A percentile compares a stretch with the other conserved stretches of the same genome.
Conservation (phyloP, 2,797 vertebrate genomes). For the Xenentodon cancila region DNA sequence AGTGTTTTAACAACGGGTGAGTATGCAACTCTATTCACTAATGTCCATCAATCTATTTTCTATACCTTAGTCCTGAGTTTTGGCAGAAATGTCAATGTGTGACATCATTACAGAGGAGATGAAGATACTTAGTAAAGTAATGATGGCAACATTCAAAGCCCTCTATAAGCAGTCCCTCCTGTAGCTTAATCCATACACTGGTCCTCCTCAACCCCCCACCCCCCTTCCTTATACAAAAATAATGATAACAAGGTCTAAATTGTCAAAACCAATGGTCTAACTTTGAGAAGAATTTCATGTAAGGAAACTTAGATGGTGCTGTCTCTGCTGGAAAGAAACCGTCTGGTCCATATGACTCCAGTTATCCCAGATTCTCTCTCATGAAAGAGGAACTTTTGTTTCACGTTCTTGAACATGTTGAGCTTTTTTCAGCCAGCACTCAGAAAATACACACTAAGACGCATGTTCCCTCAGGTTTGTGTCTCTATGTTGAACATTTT, state of each 20-base stretch:
- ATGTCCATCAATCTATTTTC: too few species aligned
- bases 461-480: constrained; percentile 20
- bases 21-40: too few species aligned
- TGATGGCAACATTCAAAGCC: too few species aligned
- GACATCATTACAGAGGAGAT: too few species aligned
- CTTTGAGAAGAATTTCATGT: constrained; percentile 40
- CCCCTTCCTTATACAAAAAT: not conserved
- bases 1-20: too few species aligned
- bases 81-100: too few species aligned
- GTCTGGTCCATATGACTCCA: constrained; percentile 69
- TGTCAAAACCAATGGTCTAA: constrained; percentile 58
- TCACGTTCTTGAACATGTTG: constrained; percentile 74
- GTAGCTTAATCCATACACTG: not conserved
- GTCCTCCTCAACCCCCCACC: not conserved
- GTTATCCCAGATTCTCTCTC: constrained; percentile 71
- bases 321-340: constrained; percentile 33
- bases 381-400: constrained; percentile 72
- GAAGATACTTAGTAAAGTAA: too few species aligned
- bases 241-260: constrained; percentile 52
- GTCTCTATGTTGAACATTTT: too few species aligned
- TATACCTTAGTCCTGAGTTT: too few species aligned
- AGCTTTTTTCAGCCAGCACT: constrained; percentile 66
- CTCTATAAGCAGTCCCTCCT: too few species aligned
- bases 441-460: constrained; percentile 71
- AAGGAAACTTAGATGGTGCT: constrained; percentile 40